These are phyloP conservation scores for Carapus acus DNA, from an alignment of 2,797 vertebrate species.

Conservation along the genomic window DNA sequence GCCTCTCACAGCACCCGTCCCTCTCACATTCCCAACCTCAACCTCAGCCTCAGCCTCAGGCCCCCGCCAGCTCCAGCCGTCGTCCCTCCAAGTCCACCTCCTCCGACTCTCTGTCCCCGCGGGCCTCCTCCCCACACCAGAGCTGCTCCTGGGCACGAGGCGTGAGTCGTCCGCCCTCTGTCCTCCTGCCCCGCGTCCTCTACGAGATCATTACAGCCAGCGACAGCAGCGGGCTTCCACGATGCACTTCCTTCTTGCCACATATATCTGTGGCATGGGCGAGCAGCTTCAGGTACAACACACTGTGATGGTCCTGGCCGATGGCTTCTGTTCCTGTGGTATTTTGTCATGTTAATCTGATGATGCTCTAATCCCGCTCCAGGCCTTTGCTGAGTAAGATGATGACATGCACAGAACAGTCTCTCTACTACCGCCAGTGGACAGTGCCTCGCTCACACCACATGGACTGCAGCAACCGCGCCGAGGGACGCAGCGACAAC, in stretches of 20 bases:
- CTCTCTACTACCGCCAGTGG: slow-evolving; percentile 97
- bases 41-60: slow-evolving; percentile 39
- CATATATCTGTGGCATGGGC: slow-evolving; percentile 88
- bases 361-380: too few species aligned
- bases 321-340: too few species aligned
- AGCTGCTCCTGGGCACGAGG: slow-evolving; percentile 83
- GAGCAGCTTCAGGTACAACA: slow-evolving; percentile 81
- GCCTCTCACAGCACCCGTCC: slow-evolving; percentile 33
- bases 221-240: slow-evolving; percentile 87
- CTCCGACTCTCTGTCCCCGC: slow-evolving; percentile 66
- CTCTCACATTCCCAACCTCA: slow-evolving; percentile 40
- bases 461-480: slow-evolving; percentile 89
- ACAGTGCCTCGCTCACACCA: slow-evolving; percentile 85
- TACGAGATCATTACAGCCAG: slow-evolving; percentile 86
- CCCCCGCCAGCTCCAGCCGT: slow-evolving; percentile 27
- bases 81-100: slow-evolving; percentile 76
- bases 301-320: not conserved
- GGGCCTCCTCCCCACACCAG: slow-evolving; percentile 64
- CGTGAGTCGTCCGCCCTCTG: slow-evolving; percentile 82
- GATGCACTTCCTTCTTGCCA: slow-evolving; percentile 90
- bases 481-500: slow-evolving; percentile 82
- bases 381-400: slow-evolving; percentile 91
- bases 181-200: slow-evolving; percentile 87
- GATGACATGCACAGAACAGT: slow-evolving; percentile 98
- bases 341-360: too few species aligned